Evolutionary conservation across 1,140 invertebrate genomes (phyloP), one percentile per base, ranked within the genome.

Genomic region (Bombus cullumanus): DNA sequence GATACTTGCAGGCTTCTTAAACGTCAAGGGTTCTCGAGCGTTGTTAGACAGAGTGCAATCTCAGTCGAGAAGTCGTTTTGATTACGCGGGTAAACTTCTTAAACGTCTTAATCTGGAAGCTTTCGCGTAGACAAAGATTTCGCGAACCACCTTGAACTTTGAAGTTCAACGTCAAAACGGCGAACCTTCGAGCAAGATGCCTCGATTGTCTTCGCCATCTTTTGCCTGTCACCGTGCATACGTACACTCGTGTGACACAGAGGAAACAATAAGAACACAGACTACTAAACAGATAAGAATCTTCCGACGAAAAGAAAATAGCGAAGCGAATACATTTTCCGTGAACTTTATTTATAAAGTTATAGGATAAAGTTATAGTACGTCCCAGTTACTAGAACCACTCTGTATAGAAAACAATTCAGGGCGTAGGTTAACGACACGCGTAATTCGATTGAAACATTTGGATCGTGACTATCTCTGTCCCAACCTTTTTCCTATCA

Each of bases 61-160:
- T 82, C 77, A 88, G 59, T 81, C 72, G 75, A 89, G 88, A 83
- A 74, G 81, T 77, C 77, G 86, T 89, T 83, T 85, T 83, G 81
- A 89, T 89, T 89, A 84, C 81, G 81, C 81, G 77, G 73, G 81
- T 86, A 81, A 83, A 89, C 88, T 83, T 83, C 87, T 89, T 72
- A 71, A 85, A 83, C 73, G 80, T 73, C 76, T 83, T 89, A 86
- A 89, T 86, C 76, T 74, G 68, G 41, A 47, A 47, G 39, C 28
- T 47, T 79, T 41, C 31, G 64, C 74, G 69, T 43, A 66, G 78
- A 73, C 84, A 66, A 72, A 68, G 83, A 77, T 53, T 57, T 41
- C 34, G 41, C 57, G 53, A n/a, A 8, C n/a, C 6, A 31, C 0
- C 6, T 2, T 28, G n/a, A 53, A 83, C 41, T n/a, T 25, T 41